phyloP scores from a whole-genome alignment of 2,888 invertebrate species.

The Sisyra terminalis region DNA sequence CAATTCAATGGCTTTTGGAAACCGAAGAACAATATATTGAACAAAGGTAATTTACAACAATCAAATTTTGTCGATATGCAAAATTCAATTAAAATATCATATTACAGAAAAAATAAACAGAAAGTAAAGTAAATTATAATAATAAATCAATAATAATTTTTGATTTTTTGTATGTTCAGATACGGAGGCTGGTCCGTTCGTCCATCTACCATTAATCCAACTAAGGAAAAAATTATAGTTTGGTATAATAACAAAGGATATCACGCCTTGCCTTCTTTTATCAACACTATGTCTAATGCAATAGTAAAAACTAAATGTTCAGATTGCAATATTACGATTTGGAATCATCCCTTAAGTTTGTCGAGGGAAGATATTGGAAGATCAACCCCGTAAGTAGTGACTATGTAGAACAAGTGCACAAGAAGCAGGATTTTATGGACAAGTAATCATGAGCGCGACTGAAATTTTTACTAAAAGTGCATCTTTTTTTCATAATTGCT shows the following conservation, averaged over 20 bases:
- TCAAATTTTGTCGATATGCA: not conserved
- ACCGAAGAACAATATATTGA: constrained; percentile 35
- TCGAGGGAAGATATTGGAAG: constrained; percentile 58
- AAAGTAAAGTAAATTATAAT: too few relatives aligned
- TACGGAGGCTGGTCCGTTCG: constrained; percentile 35
- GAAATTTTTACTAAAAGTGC: too few relatives aligned
- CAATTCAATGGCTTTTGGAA: constrained; percentile 34
- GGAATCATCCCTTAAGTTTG: constrained; percentile 69
- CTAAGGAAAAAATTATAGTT: constrained; percentile 31
- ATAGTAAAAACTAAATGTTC: constrained; percentile 32
- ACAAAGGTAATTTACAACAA: constrained; percentile 26
- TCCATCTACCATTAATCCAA: constrained; percentile 21
- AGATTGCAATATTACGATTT: constrained; percentile 37
- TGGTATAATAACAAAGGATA: constrained; percentile 91
- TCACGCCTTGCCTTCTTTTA: constrained; percentile 56
- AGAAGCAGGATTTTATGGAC: too few relatives aligned
- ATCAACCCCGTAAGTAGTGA: constrained; percentile 44
- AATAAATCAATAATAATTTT: too few relatives aligned
- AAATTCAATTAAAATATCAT: too few relatives aligned
- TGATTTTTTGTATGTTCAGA: too few relatives aligned
- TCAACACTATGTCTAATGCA: constrained; percentile 53
- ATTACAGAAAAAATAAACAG: too few relatives aligned
- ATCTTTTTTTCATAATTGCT: too few relatives aligned
- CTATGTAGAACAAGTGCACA: not conserved
- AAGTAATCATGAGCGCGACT: too few relatives aligned